phyloP scores from a whole-genome alignment of 1,140 invertebrate species.

The Drosophila santomea region DNA sequence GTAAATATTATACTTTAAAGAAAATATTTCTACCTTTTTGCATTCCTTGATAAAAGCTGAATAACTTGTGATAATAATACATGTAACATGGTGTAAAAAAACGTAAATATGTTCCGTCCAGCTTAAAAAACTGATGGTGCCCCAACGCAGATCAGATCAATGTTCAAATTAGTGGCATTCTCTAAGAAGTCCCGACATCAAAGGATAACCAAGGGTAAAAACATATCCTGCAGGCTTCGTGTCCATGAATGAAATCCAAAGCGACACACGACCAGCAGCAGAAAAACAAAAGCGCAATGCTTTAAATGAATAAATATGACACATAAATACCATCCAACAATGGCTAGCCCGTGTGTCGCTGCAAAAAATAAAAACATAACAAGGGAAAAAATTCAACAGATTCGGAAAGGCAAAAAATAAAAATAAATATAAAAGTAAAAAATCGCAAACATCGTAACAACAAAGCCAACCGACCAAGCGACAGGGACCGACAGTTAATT shows the following conservation, averaged over 20 bases:
- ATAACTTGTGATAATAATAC: too few relatives aligned
- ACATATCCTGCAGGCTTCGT: constrained; percentile 31
- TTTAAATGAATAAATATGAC: constrained; percentile 81
- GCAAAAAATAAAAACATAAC: constrained; percentile 6
- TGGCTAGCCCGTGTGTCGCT: constrained; percentile 28
- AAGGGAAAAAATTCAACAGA: constrained; percentile 6
- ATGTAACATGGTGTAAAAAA: too few relatives aligned
- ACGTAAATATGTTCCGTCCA: too few relatives aligned
- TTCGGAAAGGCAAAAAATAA: constrained; percentile 6
- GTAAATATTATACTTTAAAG: neutral
- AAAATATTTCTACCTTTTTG: neutral
- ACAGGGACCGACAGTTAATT: constrained; percentile 83
- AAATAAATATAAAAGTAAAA: constrained; percentile 36
- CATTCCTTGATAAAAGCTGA: neutral
- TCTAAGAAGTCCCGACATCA: constrained; percentile 18
- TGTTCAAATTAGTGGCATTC: constrained; percentile 12
- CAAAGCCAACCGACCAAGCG: constrained; percentile 58
- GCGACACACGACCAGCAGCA: constrained; percentile 12
- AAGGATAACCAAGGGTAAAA: constrained; percentile 28
- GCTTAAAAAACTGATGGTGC: too few relatives aligned
- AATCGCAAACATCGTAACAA: constrained; percentile 53
- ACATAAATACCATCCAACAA: constrained; percentile 69
- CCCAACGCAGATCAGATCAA: neutral
- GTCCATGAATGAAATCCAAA: constrained; percentile 51
- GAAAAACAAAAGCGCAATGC: constrained; percentile 66